These are phyloP conservation scores for Peromyscus nudipes DNA, from an alignment of 2,797 vertebrate species.

Conservation along the genomic window DNA sequence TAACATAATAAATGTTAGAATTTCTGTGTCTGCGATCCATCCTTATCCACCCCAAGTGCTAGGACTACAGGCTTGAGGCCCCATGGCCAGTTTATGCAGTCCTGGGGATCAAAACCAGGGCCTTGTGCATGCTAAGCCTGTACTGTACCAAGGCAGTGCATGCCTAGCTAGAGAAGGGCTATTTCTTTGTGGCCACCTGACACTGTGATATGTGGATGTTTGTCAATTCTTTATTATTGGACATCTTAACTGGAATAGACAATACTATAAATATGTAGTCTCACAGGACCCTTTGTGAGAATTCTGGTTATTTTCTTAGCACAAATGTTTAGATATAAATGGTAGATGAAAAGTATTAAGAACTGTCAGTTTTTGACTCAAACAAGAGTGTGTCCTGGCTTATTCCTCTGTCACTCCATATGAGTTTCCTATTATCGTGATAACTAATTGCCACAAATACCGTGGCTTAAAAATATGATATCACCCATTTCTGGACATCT, in stretches of 20 bases:
- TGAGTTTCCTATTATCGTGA: not conserved
- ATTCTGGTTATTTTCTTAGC: constrained; percentile 36
- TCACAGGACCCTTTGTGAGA: not conserved
- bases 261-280: not conserved
- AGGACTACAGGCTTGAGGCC: not conserved
- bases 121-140: not conserved
- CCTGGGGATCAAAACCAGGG: not conserved
- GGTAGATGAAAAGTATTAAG: not conserved
- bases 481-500: not conserved
- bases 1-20: constrained; percentile 1
- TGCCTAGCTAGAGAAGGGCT: not conserved
- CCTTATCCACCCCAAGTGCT: not conserved
- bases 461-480: not conserved
- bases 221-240: not conserved
- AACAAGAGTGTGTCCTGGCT: not conserved
- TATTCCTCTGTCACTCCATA: not conserved
- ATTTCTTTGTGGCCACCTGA: not conserved
- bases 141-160: not conserved
- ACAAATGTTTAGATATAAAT: constrained; percentile 33
- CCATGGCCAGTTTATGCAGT: not conserved
- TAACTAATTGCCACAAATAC: not conserved
- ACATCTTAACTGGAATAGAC: constrained; percentile 34
- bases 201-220: not conserved
- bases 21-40: constrained; percentile 31
- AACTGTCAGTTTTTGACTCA: constrained; percentile 7